Conservation (phyloP, 1,140 invertebrate species). For the Drosophila lacertosa region DNA sequence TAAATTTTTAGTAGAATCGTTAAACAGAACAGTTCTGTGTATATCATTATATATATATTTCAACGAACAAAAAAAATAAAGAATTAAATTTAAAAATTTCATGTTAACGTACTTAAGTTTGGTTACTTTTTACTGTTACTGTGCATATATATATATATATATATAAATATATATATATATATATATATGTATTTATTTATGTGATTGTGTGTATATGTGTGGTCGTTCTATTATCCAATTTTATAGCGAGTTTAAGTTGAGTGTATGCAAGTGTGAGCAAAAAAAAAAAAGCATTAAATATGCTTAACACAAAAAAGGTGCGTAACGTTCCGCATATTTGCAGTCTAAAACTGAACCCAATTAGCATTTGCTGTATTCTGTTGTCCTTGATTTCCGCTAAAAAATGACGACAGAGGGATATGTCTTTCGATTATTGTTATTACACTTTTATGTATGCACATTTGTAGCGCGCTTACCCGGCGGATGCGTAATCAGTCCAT, state of each 20-base stretch:
- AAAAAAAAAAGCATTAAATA: constrained; percentile 32
- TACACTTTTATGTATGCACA: not conserved
- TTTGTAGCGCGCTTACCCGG: constrained; percentile 84
- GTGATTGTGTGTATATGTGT: not conserved
- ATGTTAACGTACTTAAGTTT: constrained; percentile 60
- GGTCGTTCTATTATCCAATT: constrained; percentile 31
- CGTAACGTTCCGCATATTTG: constrained; percentile 45
- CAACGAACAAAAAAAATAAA: constrained; percentile 21
- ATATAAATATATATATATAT: not conserved
- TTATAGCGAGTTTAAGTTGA: constrained; percentile 23
- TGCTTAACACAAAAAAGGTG: constrained; percentile 41
- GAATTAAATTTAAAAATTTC: constrained; percentile 57
- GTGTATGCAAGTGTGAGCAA: constrained; percentile 2
- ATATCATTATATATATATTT: constrained; percentile 11
- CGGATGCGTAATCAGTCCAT: constrained; percentile 93
- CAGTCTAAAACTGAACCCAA: constrained; percentile 90
- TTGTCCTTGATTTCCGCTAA: constrained; percentile 84
- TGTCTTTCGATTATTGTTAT: no score
- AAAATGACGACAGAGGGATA: constrained; percentile 36
- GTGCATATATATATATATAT: not conserved
- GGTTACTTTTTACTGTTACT: constrained; percentile 23
- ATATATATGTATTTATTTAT: not conserved
- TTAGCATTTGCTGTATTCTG: constrained; percentile 86
- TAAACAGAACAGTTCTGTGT: constrained; percentile 16
- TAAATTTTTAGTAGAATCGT: constrained; percentile 6